Evolutionary conservation across 2,888 invertebrate species (phyloP).

Genomic region (Linnaemya tessellans): DNA sequence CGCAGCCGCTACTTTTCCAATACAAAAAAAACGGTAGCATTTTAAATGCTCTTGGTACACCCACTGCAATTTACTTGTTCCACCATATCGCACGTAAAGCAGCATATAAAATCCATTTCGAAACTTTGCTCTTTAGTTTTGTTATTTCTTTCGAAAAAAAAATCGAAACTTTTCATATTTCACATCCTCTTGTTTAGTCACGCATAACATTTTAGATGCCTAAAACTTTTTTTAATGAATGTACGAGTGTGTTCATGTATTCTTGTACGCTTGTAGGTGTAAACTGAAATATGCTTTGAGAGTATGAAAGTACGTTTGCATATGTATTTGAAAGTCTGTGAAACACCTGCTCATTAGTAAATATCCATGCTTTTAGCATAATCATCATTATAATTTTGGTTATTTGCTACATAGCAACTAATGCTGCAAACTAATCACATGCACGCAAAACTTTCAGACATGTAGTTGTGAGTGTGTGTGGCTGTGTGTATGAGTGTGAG

Average conservation of each 20-base stretch:
- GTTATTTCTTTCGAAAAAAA: constrained; percentile 1
- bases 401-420: constrained; percentile 32
- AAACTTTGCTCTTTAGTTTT: constrained; percentile 15
- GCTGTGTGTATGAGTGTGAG: not conserved
- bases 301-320: not conserved
- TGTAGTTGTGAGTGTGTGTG: not conserved
- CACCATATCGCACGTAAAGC: not conserved
- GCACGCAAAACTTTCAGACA: not conserved
- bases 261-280: constrained; percentile 3
- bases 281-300: constrained; percentile 16
- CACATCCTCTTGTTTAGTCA: constrained; percentile 52
- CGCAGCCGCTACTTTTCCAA: not conserved
- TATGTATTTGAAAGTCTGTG: constrained; percentile 20
- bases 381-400: constrained; percentile 52
- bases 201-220: constrained; percentile 59
- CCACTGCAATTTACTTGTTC: not conserved
- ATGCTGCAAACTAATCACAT: constrained; percentile 15
- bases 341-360: constrained; percentile 68
- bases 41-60: not conserved
- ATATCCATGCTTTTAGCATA: constrained; percentile 61
- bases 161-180: constrained; percentile 22
- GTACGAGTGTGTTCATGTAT: not conserved
- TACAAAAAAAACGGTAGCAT: not conserved
- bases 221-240: constrained; percentile 30
- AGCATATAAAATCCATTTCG: not conserved